A percentile compares a stretch with the other conserved stretches of the same genome.
Conservation (phyloP, 2,113 vertebrate species). For the Protomyctophum bolini region DNA sequence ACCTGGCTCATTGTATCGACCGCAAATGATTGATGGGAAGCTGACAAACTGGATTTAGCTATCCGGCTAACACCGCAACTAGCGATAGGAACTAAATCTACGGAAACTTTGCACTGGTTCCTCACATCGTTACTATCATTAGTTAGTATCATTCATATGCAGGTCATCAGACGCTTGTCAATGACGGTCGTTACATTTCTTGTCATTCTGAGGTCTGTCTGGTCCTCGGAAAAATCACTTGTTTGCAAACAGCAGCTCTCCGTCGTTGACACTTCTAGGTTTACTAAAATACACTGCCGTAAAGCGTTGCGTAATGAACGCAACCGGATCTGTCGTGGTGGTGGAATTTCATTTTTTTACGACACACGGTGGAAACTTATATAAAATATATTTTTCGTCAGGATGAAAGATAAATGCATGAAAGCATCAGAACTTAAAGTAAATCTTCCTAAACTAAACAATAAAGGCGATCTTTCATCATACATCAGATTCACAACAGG, state of each 20-base stretch:
- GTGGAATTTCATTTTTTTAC: constrained; percentile 9
- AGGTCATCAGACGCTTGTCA: neutral
- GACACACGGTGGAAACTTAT: neutral
- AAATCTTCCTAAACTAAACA: no score
- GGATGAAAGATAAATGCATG: no score
- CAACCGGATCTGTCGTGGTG: constrained; percentile 51
- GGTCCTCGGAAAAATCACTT: constrained; percentile 10
- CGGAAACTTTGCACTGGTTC: constrained; percentile 1
- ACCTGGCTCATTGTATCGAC: neutral
- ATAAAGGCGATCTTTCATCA: no score
- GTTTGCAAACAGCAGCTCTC: neutral
- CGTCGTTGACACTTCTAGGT: constrained; percentile 44
- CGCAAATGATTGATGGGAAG: neutral
- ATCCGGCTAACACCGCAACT: neutral
- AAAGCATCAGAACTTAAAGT: no score
- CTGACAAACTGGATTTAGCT: constrained; percentile 1
- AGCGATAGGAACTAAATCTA: neutral
- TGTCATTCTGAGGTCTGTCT: neutral
- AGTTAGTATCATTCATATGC: neutral
- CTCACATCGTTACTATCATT: constrained; percentile 17
- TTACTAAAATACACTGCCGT: constrained; percentile 28
- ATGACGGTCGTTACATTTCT: neutral
- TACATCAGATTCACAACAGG: no score
- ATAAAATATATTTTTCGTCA: no score
- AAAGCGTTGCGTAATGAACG: constrained; percentile 34